Base-by-base conservation (phyloP, 2,888 invertebrate species). In the Zeuzera pyrina region DNA sequence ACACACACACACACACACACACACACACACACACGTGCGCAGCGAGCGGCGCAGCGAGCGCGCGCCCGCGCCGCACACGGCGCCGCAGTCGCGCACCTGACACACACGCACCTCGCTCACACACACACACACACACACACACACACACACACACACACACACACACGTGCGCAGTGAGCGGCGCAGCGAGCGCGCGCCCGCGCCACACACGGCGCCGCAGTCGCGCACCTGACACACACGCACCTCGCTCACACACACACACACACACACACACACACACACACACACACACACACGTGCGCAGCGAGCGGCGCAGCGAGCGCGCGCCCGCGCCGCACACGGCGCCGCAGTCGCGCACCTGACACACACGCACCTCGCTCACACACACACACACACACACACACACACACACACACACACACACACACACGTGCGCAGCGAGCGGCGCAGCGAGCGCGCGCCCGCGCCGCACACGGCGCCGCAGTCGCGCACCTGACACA, bases 321-420 rank as follows among this genome's bases (percentile, higher is more conserved):
- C 1, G 19, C 19, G 19, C 19, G 94, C 91, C 2, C 94, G 91
- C 30, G 89, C 89, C 30, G 91, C 67, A 0, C 69, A 28, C 0
- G 78, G 24, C 0, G 69, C 71, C 0, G 70, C 54, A 12, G n/a
- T 69, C 69, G 30, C 65, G 63, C 1, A 61, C 52, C 1, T 76
- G 50, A 3, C 91, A 90, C 1, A 98, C 19, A 8, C 19, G 19
- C 5, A 19, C 8, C 5, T 98, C 98, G 6, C 92, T 88, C 46
- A 98, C 81, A 31, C 91, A 87, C n/a, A n/a, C n/a, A n/a, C n/a
- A n/a, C n/a, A n/a, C n/a, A n/a, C 0, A 97, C 97, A 90, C 1
- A 98, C 98, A 4, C 92, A 92, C 2, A 98, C 71, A 45, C 91
- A 91, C 15, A 86, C 79, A 1, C 97, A 96, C 98, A 98, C 99